Conservation (phyloP, 2,888 invertebrate species). For the Arenicola marina region DNA sequence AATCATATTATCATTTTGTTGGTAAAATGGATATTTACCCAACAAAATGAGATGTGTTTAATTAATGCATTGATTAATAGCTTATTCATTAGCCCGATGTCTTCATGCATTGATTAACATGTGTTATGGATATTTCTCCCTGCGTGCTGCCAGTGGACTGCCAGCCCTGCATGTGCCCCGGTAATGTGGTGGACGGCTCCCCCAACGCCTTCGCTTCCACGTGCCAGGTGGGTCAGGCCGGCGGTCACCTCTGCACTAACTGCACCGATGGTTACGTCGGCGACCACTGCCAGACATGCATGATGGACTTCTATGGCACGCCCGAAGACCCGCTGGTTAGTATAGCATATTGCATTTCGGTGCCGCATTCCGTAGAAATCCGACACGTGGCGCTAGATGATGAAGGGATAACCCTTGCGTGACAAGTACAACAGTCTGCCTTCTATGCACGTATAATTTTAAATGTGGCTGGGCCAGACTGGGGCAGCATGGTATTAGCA, state of each 20-base stretch:
- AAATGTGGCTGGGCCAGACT: too few species aligned
- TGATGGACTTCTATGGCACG: slow-evolving; percentile 31
- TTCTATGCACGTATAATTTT: too few species aligned
- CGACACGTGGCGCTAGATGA: too few species aligned
- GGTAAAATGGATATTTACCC: too few species aligned
- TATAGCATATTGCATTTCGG: too few species aligned
- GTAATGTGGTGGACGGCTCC: slow-evolving; percentile 33
- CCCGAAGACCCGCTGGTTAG: slow-evolving; percentile 33
- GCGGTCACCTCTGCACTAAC: slow-evolving; percentile 38
- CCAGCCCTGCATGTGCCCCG: slow-evolving; percentile 43
- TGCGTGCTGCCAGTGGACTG: slow-evolving; percentile 37
- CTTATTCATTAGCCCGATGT: neutral
- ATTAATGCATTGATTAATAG: neutral
- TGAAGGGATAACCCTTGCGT: too few species aligned
- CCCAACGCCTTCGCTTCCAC: slow-evolving; percentile 37
- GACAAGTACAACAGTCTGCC: too few species aligned
- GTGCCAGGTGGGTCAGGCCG: slow-evolving; percentile 30
- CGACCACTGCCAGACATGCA: slow-evolving; percentile 29
- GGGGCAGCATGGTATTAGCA: too few species aligned
- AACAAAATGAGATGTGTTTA: too few species aligned
- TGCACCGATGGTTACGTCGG: slow-evolving; percentile 38
- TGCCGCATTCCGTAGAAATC: too few species aligned
- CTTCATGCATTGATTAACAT: neutral
- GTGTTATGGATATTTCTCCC: neutral
- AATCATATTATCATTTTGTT: too few species aligned